Base-by-base conservation (phyloP, 1,140 invertebrate species). In the Drosophila watanabei region DNA sequence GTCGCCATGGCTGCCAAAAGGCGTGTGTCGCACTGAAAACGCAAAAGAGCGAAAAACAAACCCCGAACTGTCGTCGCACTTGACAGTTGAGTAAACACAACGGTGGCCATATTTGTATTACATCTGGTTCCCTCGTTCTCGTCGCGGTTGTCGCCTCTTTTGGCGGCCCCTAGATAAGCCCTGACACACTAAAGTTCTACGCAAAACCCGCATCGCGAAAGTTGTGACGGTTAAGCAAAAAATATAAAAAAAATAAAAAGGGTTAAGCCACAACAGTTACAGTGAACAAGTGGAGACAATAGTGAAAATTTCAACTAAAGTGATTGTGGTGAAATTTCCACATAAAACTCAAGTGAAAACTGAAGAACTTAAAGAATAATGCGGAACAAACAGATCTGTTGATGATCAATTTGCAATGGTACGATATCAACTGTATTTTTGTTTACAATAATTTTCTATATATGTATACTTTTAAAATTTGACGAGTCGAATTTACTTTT, bases 81-180 rank as follows among this genome's bases (percentile, higher is more conserved):
- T 88, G 70, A 64, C 80, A 86, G 82, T 90, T 80, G 79, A 90
- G 79, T 82, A 73, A 82, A 77, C 86, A 89, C 69, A 79, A 75
- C 73, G 78, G 64, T 58, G 76, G 82, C 66, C 75, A 76, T 75
- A 82, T 52, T 70, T 78, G 52, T 62, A 45, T 51, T 73, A 32
- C 13, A 63, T 58, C 57, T 64, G 57, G 56, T 39, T 76, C 60
- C 60, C 79, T 43, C 62, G 51, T 63, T 49, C 54, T 84, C 82
- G 86, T 86, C 86, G 79, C 86, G 82, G 63, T 80, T 69, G 61
- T 80, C 60, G 77, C 66, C 76, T 78, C 60, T 57, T 54, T 56
- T 66, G 56, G 68, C 45, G 37, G 20, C 68, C 37, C 56, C 51
- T 28, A 73, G 68, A 73, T 73, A 73, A 73, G 68, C 70, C 68